Conservation (phyloP, 2,797 vertebrate species). For the Molossus alvarezi region DNA sequence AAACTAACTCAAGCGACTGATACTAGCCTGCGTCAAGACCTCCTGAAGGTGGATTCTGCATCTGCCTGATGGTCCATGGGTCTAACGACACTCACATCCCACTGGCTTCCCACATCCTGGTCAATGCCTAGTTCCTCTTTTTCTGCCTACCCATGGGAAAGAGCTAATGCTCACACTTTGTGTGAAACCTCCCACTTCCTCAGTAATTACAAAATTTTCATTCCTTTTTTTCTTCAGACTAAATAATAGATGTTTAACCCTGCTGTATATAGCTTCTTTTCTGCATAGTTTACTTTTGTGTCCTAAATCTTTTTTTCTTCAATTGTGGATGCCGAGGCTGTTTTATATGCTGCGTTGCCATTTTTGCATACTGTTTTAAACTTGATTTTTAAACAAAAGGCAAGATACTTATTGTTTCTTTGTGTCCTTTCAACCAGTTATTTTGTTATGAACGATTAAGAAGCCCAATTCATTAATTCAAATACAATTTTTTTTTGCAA, state of each 20-base stretch:
- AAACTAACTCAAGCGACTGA: not conserved
- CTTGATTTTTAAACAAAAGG: conserved; percentile 21
- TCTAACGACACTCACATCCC: conserved; percentile 38
- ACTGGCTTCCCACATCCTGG: not conserved
- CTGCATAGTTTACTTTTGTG: not conserved
- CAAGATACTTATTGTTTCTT: not conserved
- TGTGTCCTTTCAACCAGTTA: not conserved
- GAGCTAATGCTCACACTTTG: conserved; percentile 18
- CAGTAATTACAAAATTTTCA: conserved; percentile 29
- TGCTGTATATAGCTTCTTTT: conserved; percentile 37
- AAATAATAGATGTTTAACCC: conserved; percentile 39
- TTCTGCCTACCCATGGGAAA: conserved; percentile 17
- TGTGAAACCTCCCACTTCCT: conserved; percentile 16
- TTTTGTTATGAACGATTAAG: conserved; percentile 35
- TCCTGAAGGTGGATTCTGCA: not conserved
- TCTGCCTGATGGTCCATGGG: not conserved
- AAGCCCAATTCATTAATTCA: not conserved
- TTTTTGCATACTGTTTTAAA: not conserved
- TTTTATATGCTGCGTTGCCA: not conserved
- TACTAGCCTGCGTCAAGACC: not conserved
- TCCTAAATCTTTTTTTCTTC: conserved; percentile 42
- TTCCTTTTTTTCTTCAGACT: not conserved
- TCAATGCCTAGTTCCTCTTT: not conserved
- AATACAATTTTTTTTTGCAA: conserved; percentile 34
- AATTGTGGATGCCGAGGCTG: not conserved